Conservation (phyloP, 2,888 invertebrate species). For the Eupithecia subfuscata region DNA sequence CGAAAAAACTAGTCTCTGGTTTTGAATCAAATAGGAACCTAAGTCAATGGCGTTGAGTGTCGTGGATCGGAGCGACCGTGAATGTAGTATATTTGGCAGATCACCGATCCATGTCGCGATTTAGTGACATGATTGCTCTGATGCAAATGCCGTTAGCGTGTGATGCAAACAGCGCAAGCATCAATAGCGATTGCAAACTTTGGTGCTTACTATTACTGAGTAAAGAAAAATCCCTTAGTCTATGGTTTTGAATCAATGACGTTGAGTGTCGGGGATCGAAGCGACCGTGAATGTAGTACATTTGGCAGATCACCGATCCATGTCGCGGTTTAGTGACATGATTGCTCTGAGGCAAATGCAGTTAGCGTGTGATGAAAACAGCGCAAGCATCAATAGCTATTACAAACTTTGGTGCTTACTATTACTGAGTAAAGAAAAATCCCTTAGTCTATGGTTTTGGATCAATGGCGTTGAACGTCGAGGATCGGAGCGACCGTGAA, state of each 20-base stretch:
- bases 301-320: constrained; percentile 7
- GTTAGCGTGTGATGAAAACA: constrained; percentile 1
- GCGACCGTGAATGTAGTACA: not conserved
- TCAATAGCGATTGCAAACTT: not conserved
- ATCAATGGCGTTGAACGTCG: not conserved
- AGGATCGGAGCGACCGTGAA: not conserved
- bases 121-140: constrained; percentile 46
- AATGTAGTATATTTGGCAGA: not conserved
- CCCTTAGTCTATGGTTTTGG: not conserved
- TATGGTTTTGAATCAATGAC: not conserved
- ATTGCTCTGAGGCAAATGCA: constrained; percentile 39
- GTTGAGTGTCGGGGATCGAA: not conserved
- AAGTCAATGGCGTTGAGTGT: not conserved
- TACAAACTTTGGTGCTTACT: not conserved
- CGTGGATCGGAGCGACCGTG: not conserved
- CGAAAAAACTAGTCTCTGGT: not conserved
- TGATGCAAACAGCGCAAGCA: not conserved
- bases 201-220: not conserved
- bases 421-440: no score
- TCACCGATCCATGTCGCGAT: constrained; percentile 35
- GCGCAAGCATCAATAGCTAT: not conserved
- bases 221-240: not conserved
- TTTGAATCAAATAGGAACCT: not conserved
- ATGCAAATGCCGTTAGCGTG: constrained; percentile 15
- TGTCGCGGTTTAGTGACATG: constrained; percentile 45